These are phyloP conservation scores for Melinaea menophilus DNA, from an alignment of 2,888 invertebrate genomes.

Conservation along the genomic window DNA sequence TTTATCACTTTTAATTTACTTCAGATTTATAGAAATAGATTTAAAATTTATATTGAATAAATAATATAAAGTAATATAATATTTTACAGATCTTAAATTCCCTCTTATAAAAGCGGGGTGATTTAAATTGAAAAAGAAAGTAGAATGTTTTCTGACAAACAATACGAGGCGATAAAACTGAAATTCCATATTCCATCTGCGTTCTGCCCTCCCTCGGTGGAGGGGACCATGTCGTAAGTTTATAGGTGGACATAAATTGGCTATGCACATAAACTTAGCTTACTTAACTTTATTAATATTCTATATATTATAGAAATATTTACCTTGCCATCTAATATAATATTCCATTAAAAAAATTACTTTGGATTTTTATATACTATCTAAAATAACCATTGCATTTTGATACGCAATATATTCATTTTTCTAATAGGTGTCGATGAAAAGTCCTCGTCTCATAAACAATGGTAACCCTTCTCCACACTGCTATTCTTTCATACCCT, in stretches of 20 bases:
- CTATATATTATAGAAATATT: too few species aligned
- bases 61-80: conserved; percentile 3
- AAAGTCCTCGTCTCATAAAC: too few species aligned
- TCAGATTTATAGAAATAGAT: too few species aligned
- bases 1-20: too few species aligned
- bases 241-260: not conserved
- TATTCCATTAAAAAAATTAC: too few species aligned
- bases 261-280: not conserved
- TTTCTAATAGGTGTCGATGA: too few species aligned
- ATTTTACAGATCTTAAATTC: conserved; percentile 12
- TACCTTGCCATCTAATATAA: too few species aligned
- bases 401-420: too few species aligned
- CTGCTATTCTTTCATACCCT: too few species aligned
- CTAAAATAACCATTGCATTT: too few species aligned
- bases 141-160: conserved; percentile 23
- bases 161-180: conserved; percentile 29
- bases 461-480: too few species aligned
- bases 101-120: conserved; percentile 18
- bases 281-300: not conserved
- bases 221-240: not conserved
- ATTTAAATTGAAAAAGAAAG: conserved; percentile 30
- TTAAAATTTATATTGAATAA: not conserved
- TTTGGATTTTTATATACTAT: too few species aligned
- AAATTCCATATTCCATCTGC: conserved; percentile 30
- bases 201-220: conserved; percentile 10